Base-by-base conservation (phyloP, 2,113 vertebrate species). In the Sapayoa aenigma region DNA sequence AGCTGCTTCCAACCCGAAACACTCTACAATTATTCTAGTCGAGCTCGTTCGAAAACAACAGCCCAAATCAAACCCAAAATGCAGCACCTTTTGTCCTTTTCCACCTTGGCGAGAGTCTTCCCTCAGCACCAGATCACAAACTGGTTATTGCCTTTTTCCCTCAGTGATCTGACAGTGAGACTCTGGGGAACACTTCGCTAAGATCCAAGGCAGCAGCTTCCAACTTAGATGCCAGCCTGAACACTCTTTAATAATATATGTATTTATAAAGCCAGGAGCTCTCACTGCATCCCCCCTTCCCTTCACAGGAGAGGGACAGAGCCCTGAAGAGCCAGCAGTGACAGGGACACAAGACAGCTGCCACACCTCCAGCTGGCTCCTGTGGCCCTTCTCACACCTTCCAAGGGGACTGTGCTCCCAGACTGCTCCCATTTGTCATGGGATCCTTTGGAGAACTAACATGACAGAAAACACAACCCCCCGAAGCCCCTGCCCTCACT, bases 41-140 rank as follows among this genome's bases (percentile, higher is more conserved):
- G 9, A 58, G 37, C 5, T 67, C 17, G 22, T n/a, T 8, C 37
- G 20, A 35, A 49, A 69, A 35, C 9, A 14, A 55, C 39, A 62
- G n/a, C 50, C 21, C 60, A 4, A 14, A 31, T n/a, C 33, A 33
- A 31, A 35, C 58, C 2, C 37, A 65, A 30, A 71, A 33, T 0
- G 7, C 3, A 15, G 22, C 2, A 1, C 12, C 37, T 53, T 46
- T 3, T 1, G 1, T 2, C 14, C 20, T 1, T 15, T 16, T 65
- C 12, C 2, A 33, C 60, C 46, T n/a, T 18, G 4, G 13, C n/a
- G 52, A 28, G 10, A 20, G 15, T 4, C 6, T 28, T 10, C 7
- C 35, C 15, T 21, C 37, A 67, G 9, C 4, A 13, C 1, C n/a
- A 41, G 16, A 35, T 4, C 56, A 41, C 30, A 23, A 24, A 31